Percentiles rank a stretch among this genome's conserved stretches.
phyloP scores from a whole-genome alignment of 2,113 vertebrate species.

The Potamarius usumacintae region DNA sequence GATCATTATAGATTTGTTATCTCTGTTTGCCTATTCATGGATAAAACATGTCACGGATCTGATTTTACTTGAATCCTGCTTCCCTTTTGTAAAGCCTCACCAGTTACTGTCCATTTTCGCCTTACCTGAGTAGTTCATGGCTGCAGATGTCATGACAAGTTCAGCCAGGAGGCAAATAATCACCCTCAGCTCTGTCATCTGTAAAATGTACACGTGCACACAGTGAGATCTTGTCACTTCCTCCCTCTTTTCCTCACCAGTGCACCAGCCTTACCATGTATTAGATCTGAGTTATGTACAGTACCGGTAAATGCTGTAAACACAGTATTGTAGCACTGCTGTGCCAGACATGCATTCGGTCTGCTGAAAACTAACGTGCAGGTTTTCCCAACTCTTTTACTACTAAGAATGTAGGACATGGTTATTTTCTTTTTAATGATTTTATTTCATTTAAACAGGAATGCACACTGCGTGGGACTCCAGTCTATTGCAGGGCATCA shows the following conservation, averaged over 20 bases:
- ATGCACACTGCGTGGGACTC: neutral
- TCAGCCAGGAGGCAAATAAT: neutral
- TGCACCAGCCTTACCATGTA: neutral
- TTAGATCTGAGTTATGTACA: neutral
- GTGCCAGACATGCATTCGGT: neutral
- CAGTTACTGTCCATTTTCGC: neutral
- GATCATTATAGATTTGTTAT: neutral
- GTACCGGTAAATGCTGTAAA: neutral
- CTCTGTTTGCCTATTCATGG: neutral
- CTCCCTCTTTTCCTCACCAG: neutral
- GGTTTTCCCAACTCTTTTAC: too few species aligned
- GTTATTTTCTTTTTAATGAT: neutral
- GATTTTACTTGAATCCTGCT: neutral
- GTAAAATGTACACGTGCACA: neutral
- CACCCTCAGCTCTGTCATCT: neutral
- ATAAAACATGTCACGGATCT: neutral
- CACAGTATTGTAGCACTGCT: neutral
- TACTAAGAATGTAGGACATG: too few species aligned
- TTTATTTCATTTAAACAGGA: neutral
- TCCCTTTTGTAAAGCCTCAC: neutral
- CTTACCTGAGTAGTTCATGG: slow-evolving; percentile 1
- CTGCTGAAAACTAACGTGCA: neutral
- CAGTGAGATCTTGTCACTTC: neutral
- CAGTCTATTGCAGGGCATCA: neutral
- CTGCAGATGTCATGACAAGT: neutral